Percentiles rank a stretch among this genome's conserved stretches.
These are phyloP conservation scores for Diadophis punctatus DNA, from an alignment of 2,113 vertebrate genomes.

Conservation along the genomic window DNA sequence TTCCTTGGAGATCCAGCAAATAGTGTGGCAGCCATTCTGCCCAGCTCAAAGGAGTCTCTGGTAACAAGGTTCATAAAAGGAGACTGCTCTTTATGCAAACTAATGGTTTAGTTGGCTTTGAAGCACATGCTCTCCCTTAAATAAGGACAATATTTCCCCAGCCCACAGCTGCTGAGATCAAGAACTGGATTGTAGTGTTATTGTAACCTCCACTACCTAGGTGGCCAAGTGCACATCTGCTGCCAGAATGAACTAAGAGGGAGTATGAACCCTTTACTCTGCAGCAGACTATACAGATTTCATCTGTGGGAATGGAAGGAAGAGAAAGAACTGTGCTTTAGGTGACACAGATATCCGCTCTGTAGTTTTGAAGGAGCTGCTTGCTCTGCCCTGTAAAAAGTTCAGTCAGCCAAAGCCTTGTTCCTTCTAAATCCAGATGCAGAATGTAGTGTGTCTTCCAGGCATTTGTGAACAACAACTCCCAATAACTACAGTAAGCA, in stretches of 20 bases:
- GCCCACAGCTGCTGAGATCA: background rate
- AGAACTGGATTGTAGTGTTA: background rate
- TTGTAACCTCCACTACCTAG: background rate
- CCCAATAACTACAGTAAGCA: background rate
- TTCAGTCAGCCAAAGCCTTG: background rate
- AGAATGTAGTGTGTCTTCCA: background rate
- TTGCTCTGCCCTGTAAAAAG: background rate
- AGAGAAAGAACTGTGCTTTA: background rate
- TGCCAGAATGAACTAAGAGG: background rate
- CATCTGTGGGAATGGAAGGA: background rate
- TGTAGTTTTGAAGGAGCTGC: background rate
- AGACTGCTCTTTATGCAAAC: fast-evolving
- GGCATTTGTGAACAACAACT: background rate
- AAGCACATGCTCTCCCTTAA: background rate
- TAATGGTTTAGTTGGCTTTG: background rate
- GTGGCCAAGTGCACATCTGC: background rate
- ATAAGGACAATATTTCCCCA: background rate
- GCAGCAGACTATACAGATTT: fast-evolving
- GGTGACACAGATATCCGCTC: background rate
- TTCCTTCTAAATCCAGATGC: background rate
- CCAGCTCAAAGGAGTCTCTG: background rate
- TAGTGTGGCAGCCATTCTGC: background rate
- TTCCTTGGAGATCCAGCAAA: background rate
- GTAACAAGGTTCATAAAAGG: background rate
- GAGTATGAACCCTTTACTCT: background rate